These are phyloP conservation scores for Campoletis raptor DNA, from an alignment of 2,888 invertebrate genomes.

Conservation along the genomic window DNA sequence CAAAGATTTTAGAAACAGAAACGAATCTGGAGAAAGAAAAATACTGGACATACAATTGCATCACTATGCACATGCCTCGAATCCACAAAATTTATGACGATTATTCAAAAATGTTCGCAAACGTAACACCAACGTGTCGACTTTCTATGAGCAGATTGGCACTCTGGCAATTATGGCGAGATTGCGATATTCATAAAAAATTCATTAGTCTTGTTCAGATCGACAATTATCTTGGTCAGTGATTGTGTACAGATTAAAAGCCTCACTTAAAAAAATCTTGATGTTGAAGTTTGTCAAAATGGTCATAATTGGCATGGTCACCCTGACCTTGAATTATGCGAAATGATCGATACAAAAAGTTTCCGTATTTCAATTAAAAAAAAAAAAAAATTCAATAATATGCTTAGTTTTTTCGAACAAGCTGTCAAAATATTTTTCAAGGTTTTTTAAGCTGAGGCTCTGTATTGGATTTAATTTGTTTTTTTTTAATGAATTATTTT, in stretches of 20 bases:
- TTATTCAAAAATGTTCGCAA: slow-evolving; percentile 83
- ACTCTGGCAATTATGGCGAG: slow-evolving; percentile 88
- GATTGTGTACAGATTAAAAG: too few relatives aligned
- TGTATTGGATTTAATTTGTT: background rate
- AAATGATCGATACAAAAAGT: too few relatives aligned
- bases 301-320: too few relatives aligned
- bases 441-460: too few relatives aligned
- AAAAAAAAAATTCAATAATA: too few relatives aligned
- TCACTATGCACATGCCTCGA: slow-evolving; percentile 85
- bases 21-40: slow-evolving; percentile 81
- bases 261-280: too few relatives aligned
- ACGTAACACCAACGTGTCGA: slow-evolving; percentile 55
- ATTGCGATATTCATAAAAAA: slow-evolving; percentile 86
- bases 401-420: too few relatives aligned
- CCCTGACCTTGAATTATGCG: too few relatives aligned
- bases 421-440: too few relatives aligned
- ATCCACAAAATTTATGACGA: slow-evolving; percentile 86
- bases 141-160: slow-evolving; percentile 85
- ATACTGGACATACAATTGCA: slow-evolving; percentile 84
- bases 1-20: background rate
- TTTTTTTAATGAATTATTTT: background rate
- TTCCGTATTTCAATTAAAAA: too few relatives aligned
- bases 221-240: slow-evolving; percentile 85
- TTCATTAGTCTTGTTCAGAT: slow-evolving; percentile 86
- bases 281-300: too few relatives aligned